phyloP scores from a whole-genome alignment of 1,140 invertebrate species.

The Pogonomyrmex californicus region DNA sequence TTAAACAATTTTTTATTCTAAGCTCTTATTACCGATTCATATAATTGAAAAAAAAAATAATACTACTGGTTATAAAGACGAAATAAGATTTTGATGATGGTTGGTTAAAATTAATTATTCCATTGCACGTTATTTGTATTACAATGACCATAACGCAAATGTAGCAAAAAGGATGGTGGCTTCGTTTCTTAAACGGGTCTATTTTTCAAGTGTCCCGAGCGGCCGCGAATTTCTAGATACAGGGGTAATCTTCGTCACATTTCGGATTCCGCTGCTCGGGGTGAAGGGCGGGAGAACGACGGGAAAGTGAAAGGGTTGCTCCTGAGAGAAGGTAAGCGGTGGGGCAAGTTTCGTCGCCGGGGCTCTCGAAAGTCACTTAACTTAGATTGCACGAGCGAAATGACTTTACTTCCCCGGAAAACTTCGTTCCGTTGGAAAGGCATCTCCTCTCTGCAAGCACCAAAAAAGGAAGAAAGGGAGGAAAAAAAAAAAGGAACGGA shows the following conservation, averaged over 20 bases:
- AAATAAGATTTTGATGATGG: not conserved
- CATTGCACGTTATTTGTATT: not conserved
- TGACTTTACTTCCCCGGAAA: slow-evolving; percentile 86
- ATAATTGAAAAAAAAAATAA: too few relatives aligned
- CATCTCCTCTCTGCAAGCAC: slow-evolving; percentile 71
- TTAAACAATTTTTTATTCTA: not conserved
- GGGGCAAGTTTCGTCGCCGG: slow-evolving; percentile 82
- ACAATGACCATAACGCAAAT: not conserved
- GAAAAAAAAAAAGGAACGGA: not conserved
- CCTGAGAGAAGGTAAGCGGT: slow-evolving; percentile 57
- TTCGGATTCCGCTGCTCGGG: slow-evolving; percentile 49
- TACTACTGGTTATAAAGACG: not conserved
- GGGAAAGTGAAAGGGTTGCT: slow-evolving; percentile 67
- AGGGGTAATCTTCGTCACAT: slow-evolving; percentile 73
- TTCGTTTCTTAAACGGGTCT: slow-evolving; percentile 32
- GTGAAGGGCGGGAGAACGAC: slow-evolving; percentile 2
- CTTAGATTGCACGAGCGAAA: slow-evolving; percentile 86
- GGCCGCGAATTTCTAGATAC: slow-evolving; percentile 60
- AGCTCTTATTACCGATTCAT: not conserved
- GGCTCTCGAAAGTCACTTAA: slow-evolving; percentile 87
- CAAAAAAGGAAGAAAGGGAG: slow-evolving; percentile 57
- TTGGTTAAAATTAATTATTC: not conserved
- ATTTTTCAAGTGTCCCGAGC: slow-evolving; percentile 68
- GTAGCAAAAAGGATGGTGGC: slow-evolving; percentile 39
- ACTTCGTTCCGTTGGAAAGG: slow-evolving; percentile 78